phyloP scores from a whole-genome alignment of 1,140 invertebrate genomes.

The Bombus waltoni region DNA sequence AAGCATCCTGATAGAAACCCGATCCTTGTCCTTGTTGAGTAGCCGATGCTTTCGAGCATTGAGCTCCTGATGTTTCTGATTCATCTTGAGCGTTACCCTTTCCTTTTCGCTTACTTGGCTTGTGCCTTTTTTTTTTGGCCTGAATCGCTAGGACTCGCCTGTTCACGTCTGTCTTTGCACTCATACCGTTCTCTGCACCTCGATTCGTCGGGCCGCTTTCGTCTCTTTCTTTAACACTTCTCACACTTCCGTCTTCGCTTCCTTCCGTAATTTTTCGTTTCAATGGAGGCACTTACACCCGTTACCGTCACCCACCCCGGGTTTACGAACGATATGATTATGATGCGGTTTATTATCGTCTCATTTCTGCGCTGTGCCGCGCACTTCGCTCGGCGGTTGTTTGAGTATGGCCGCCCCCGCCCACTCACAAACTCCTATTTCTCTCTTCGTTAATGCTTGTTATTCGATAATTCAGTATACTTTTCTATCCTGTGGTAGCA shows the following conservation, averaged over 20 bases:
- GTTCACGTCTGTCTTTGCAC: slow-evolving; percentile 93
- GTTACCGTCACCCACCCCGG: slow-evolving; percentile 24
- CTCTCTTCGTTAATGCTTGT: slow-evolving; percentile 16
- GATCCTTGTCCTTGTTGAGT: slow-evolving; percentile 65
- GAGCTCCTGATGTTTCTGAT: slow-evolving; percentile 61
- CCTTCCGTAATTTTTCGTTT: slow-evolving; percentile 1
- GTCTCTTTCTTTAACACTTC: slow-evolving; percentile 10
- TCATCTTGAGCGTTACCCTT: slow-evolving; percentile 84
- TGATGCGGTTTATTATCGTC: slow-evolving; percentile 57
- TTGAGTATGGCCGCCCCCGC: slow-evolving; percentile 76
- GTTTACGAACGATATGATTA: slow-evolving; percentile 22
- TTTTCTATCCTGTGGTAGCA: slow-evolving; percentile 50
- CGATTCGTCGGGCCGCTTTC: slow-evolving; percentile 43
- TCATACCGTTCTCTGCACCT: slow-evolving; percentile 83
- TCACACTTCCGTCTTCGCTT: slow-evolving; percentile 37
- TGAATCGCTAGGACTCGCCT: slow-evolving; percentile 93
- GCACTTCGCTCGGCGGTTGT: slow-evolving; percentile 72
- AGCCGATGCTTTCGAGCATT: slow-evolving; percentile 82
- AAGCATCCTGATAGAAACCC: slow-evolving; percentile 51
- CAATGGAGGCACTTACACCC: slow-evolving; percentile 23
- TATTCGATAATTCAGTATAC: slow-evolving; percentile 10
- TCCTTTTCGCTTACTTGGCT: slow-evolving; percentile 91
- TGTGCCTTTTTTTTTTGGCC: slow-evolving; percentile 94
- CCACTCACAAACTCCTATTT: slow-evolving; percentile 18
- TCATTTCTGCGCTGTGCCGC: slow-evolving; percentile 66